These are phyloP conservation scores for Empidonax traillii DNA, from an alignment of 2,113 vertebrate species.

Conservation along the genomic window DNA sequence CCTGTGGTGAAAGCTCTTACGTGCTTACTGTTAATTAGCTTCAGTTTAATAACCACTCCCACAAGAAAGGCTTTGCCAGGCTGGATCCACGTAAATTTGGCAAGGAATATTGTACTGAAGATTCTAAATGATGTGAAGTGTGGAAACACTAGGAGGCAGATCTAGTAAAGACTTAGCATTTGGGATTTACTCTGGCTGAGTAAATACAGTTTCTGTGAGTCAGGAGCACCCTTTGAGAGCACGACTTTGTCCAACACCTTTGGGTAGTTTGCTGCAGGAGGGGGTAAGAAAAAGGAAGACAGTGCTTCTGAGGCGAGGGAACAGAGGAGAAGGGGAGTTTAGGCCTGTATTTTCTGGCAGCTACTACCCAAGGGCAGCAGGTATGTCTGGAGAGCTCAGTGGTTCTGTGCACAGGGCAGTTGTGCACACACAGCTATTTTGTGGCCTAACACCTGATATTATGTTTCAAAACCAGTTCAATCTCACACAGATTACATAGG, in stretches of 20 bases:
- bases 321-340: background rate
- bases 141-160: background rate
- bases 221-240: background rate
- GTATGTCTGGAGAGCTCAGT: background rate
- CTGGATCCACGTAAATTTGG: background rate
- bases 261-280: background rate
- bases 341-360: background rate
- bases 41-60: background rate
- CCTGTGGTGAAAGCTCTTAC: background rate
- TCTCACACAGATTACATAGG: background rate
- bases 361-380: background rate
- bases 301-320: fast-evolving
- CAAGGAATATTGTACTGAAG: background rate
- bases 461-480: background rate
- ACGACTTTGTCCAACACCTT: background rate
- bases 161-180: background rate
- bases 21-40: background rate
- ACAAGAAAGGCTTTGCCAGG: background rate
- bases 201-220: background rate
- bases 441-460: background rate
- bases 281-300: background rate
- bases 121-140: background rate
- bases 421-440: background rate
- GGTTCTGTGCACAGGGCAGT: background rate
- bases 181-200: background rate